These are phyloP conservation scores for Chloroclystis v-ata DNA, from an alignment of 2,888 invertebrate genomes.

Conservation along the genomic window DNA sequence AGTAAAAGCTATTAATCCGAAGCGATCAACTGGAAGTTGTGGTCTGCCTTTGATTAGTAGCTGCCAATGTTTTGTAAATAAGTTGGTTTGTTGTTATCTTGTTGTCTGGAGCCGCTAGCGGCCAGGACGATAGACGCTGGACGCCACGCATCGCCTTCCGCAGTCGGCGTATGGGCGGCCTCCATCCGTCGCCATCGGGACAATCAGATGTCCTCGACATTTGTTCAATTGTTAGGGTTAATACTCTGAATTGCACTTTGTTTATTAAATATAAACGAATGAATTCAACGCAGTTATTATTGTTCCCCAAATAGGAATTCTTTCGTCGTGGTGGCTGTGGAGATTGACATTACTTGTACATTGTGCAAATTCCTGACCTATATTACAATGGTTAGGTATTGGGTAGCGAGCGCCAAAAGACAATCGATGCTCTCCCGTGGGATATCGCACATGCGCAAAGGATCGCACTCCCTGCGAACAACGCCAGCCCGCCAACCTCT, in stretches of 20 bases:
- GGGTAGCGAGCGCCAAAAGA: constrained; percentile 47
- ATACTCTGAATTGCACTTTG: constrained; percentile 79
- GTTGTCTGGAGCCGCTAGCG: constrained; percentile 52
- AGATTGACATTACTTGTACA: constrained; percentile 24
- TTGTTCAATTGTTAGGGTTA: constrained; percentile 78
- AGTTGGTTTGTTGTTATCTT: constrained; percentile 56
- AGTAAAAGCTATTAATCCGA: constrained; percentile 50
- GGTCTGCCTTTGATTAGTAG: constrained; percentile 57
- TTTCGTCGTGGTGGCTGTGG: constrained; percentile 12
- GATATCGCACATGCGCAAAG: constrained; percentile 72
- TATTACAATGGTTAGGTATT: constrained; percentile 47
- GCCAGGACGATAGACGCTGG: constrained; percentile 55
- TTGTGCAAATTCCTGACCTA: constrained; percentile 61
- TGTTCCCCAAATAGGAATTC: constrained; percentile 15
- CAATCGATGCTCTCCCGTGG: constrained; percentile 74
- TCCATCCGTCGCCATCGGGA: constrained; percentile 53
- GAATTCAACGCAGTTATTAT: constrained; percentile 56
- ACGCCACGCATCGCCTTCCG: constrained; percentile 41
- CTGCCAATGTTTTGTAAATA: constrained; percentile 55
- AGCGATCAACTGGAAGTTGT: constrained; percentile 72
- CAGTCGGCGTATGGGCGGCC: constrained; percentile 42
- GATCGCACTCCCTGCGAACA: constrained; percentile 21
- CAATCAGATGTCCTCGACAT: constrained; percentile 61
- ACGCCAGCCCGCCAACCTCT: constrained; percentile 19
- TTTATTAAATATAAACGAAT: constrained; percentile 80